Evolutionary conservation across 1,140 invertebrate genomes (phyloP), one percentile per base, ranked within the genome.

Genomic region (Antheraea mylitta): DNA sequence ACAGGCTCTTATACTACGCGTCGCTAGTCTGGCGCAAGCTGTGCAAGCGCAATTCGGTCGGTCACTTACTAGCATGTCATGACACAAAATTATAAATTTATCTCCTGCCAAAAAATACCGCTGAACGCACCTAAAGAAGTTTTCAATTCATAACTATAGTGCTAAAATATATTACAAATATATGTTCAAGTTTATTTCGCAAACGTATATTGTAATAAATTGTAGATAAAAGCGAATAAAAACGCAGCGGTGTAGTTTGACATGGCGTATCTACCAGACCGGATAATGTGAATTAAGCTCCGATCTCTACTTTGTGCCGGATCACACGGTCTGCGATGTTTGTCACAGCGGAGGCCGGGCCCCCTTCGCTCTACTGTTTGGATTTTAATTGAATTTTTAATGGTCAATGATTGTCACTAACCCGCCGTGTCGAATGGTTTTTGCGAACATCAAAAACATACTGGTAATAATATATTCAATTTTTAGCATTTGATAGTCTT

Each of bases 181-280:
- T n/a, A n/a, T n/a, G n/a, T 30, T 30, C 4, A 30, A 30, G 4
- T 30, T 30, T 30, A 30, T 30, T 30, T 30, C 4, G 4, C 22
- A 30, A 30, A 30, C 22, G 22, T 30, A 2, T 30, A 2, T 30
- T 30, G 22, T 30, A 4, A 30, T 30, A 4, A 30, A 30, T 53
- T 53, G 16, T 11, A 16, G 6, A 53, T 16, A 53, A 53, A 53
- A 53, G 16, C 45, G 16, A 53, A 53, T 53, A 53, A 53, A 53
- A 53, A 16, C 11, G 45, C 45, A 16, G 45, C 45, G 1, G 16
- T 53, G 45, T 53, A 53, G 45, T 53, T 53, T 37, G 30, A 22
- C 7, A 37, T 53, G 59, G 59, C 59, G 59, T 11, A 19, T 18
- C 59, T 42, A 48, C 37, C 64, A 65, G 64, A 65, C 64, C 64